Base-by-base conservation (phyloP, 2,113 vertebrate genomes). In the Odontophorus gujanensis region DNA sequence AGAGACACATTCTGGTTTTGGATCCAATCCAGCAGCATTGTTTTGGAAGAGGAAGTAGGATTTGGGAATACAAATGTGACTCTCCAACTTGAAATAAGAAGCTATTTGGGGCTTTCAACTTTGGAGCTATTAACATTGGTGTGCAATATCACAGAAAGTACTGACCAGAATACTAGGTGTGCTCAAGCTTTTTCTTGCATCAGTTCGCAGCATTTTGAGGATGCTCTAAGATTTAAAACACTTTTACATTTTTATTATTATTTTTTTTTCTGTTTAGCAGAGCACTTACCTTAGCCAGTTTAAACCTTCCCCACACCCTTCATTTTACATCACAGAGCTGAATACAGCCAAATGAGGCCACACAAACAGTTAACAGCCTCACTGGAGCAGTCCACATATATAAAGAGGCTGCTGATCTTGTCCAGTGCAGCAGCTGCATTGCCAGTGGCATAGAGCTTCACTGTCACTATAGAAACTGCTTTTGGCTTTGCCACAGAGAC, bases 401-500 rank as follows among this genome's bases (percentile, higher is more conserved):
- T 59, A 48, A 92, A 89, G 78, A 89, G 74, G 81, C 67, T 89
- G 53, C 72, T 69, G 59, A 91, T 89, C 28, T 63, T 38, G 15
- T 55, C 87, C 72, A 89, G 43, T 22, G 38, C 42, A 81, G 81
- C 79, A 93, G 93, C 93, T 97, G 94, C 93, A 84, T 85, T 67
- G 45, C 72, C 71, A 67, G 61, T 0, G 0, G 81, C 73, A 68
- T 15, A 30, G 57, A 82, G 87, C 55, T 92, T 82, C 76, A 71
- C 79, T 24, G 21, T 94, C 80, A 53, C 94, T 82, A 95, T 81
- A 87, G 91, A 83, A 92, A 95, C 95, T 21, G 65, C 61, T 43
- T 88, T 63, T 61, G 63, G 48, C 85, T 95, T 83, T 67, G 62
- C 84, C 62, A 12, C 0, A 0, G 61, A 82, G 81, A 87, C 85